A percentile compares a stretch with the other conserved stretches of the same genome.
These are phyloP conservation scores for Formicarius rufipectus DNA, from an alignment of 2,113 vertebrate genomes.

Conservation along the genomic window DNA sequence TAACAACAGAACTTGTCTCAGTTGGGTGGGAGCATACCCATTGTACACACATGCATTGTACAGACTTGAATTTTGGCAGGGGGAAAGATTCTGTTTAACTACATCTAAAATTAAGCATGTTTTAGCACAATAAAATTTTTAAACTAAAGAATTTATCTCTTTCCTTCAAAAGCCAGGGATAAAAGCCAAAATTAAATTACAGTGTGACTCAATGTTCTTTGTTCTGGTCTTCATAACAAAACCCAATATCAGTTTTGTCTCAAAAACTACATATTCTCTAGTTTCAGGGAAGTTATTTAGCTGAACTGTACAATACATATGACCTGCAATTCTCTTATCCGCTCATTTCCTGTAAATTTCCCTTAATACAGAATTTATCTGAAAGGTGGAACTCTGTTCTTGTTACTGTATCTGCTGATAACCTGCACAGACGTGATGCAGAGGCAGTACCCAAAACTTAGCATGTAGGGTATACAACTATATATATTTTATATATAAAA, in stretches of 20 bases:
- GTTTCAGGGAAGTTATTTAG: neutral
- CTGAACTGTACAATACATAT: fast-evolving
- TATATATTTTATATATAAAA: too few relatives aligned
- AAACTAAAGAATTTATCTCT: neutral
- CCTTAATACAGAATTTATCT: neutral
- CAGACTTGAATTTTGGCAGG: neutral
- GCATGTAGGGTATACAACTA: too few relatives aligned
- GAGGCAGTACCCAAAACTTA: neutral
- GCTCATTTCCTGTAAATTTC: neutral
- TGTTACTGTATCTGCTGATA: fast-evolving
- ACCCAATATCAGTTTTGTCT: neutral
- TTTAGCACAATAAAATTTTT: conserved; percentile 19
- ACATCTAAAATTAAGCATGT: fast-evolving
- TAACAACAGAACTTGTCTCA: neutral
- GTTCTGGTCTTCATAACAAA: neutral
- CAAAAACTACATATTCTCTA: fast-evolving
- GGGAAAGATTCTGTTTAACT: neutral
- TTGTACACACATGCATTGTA: fast-evolving
- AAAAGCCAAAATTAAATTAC: neutral
- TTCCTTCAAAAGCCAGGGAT: neutral
- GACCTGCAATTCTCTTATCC: neutral
- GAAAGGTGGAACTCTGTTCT: neutral
- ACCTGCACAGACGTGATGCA: neutral
- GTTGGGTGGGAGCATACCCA: neutral
- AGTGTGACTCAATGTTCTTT: neutral